Conservation (phyloP, 2,888 invertebrate species). For the Pocota personata region DNA sequence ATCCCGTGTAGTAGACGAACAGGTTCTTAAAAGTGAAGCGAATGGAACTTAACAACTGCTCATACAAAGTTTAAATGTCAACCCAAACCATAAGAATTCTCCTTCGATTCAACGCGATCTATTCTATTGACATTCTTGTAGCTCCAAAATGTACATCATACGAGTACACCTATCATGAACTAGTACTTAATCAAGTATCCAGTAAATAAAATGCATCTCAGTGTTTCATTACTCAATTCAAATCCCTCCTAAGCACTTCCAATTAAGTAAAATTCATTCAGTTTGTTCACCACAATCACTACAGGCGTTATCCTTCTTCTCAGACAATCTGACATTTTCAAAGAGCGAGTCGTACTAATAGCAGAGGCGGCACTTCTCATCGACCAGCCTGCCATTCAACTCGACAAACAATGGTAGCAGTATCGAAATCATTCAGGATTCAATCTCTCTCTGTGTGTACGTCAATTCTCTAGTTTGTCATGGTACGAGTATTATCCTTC, state of each 20-base stretch:
- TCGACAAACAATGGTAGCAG: constrained; percentile 20
- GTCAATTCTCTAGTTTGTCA: constrained; percentile 5
- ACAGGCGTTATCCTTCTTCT: not conserved
- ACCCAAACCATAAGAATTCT: no score
- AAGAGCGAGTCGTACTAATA: not conserved
- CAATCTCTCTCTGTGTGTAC: constrained; percentile 9
- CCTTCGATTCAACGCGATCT: no score
- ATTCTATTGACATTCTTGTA: not conserved
- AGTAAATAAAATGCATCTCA: constrained; percentile 20
- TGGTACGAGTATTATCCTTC: constrained; percentile 17
- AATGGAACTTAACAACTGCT: no score
- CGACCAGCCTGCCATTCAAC: not conserved
- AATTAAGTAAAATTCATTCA: constrained; percentile 57
- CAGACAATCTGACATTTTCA: not conserved
- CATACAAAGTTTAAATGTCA: no score
- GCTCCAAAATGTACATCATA: not conserved
- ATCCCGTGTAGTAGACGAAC: no score
- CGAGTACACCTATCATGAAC: not conserved
- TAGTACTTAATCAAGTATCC: not conserved
- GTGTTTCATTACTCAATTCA: constrained; percentile 19
- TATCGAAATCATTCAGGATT: constrained; percentile 34
- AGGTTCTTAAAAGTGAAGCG: no score
- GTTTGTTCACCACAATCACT: constrained; percentile 54
- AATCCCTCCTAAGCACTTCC: constrained; percentile 48
- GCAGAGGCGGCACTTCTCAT: not conserved